Conservation (phyloP, 2,888 invertebrate species). For the Trissonchulus sp. region DNA sequence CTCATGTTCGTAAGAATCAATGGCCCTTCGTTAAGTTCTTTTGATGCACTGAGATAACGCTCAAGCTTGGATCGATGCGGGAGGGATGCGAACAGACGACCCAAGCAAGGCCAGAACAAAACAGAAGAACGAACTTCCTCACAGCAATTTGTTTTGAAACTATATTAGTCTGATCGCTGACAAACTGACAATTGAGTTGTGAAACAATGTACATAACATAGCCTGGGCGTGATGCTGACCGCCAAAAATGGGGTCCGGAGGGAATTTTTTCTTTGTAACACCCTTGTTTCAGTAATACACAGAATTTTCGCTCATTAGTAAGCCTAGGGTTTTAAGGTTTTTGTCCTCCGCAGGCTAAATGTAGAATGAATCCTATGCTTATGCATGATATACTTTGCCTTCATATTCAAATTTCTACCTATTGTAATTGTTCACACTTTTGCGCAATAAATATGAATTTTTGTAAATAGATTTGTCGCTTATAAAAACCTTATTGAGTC, state of each 20-base stretch:
- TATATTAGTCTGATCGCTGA: too few species aligned
- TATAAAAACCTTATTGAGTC: too few species aligned
- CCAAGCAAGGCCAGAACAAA: background rate
- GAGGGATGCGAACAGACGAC: background rate
- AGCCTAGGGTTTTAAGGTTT: too few species aligned
- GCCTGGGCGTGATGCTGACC: background rate
- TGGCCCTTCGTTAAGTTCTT: background rate
- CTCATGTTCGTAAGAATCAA: background rate
- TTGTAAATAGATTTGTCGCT: too few species aligned
- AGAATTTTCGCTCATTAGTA: too few species aligned
- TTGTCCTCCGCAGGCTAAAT: too few species aligned
- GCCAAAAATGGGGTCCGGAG: background rate
- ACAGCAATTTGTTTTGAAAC: background rate
- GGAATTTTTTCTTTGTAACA: background rate
- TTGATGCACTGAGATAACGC: background rate
- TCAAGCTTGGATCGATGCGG: background rate
- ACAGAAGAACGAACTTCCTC: background rate
- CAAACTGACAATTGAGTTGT: background rate
- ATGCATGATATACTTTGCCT: too few species aligned
- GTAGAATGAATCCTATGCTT: too few species aligned
- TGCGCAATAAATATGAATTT: too few species aligned
- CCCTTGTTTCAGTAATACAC: too few species aligned
- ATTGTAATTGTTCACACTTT: too few species aligned
- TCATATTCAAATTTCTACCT: too few species aligned
- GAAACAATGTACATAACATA: background rate